Base-by-base conservation (phyloP, 2,113 vertebrate genomes). In the Pogonocichla stellata region DNA sequence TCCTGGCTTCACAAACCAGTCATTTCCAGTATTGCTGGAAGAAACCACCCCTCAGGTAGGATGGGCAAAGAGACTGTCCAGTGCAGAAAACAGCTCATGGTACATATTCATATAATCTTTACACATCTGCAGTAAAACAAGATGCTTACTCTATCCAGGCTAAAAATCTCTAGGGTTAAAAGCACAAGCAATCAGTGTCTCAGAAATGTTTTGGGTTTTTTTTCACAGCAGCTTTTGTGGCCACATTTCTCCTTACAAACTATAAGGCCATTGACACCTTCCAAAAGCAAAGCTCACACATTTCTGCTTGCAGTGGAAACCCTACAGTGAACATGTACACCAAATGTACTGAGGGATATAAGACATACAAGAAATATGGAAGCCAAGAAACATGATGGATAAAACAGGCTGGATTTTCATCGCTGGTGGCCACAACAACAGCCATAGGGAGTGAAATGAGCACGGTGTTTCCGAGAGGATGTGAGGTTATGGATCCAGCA, bases 331-430 rank as follows among this genome's bases (percentile, higher is more conserved):
- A 56, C 72, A 78, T 22, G 56, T 34, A 48, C 75, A 91, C 62
- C 62, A 54, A 64, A 71, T 2, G 15, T 56, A 36, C 67, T 20
- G 65, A 74, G 28, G 24, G 43, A 72, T 28, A 11, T 8, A 28
- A 80, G 78, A 79, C 19, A 18, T 14, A 15, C 2, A 84, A 86
- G 56, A 40, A 86, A 57, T 24, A 60, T 10, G 61, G 82, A 84
- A 84, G 82, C 75, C 93, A 94, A 71, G 69, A 75, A 90, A 64
- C n/a, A 38, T 17, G 86, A 92, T 86, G 90, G 82, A 28, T 86
- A 86, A 83, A 93, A 58, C 82, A 93, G 90, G 65, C 72, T 86
- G 75, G 79, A 64, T 86, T 95, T 97, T 93, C 93, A 57, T 60
- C 5, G 1, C 90, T 96, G 96, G 94, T 96, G 93, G 93, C 77